These are phyloP conservation scores for Hylaeus volcanicus DNA, from an alignment of 1,140 invertebrate species.

Conservation along the genomic window DNA sequence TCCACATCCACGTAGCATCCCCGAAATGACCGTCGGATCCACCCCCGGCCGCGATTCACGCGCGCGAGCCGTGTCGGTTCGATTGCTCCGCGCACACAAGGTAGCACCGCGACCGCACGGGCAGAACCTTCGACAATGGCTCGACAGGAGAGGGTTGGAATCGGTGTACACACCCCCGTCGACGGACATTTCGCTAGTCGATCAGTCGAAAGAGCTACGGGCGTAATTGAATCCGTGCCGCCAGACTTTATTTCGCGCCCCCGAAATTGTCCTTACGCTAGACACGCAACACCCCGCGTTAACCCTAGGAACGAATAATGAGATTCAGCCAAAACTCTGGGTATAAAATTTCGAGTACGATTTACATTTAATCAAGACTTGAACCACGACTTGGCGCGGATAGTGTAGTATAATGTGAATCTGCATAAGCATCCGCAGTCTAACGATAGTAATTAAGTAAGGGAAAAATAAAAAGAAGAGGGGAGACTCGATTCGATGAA, in stretches of 20 bases:
- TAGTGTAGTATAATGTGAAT: too few relatives aligned
- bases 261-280: constrained; percentile 2
- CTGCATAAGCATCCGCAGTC: too few relatives aligned
- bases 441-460: too few relatives aligned
- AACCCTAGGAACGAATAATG: too few relatives aligned
- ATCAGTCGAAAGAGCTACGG: constrained; percentile 12
- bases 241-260: constrained; percentile 32
- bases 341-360: too few relatives aligned
- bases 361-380: too few relatives aligned
- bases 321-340: too few relatives aligned
- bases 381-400: too few relatives aligned
- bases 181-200: constrained; percentile 38
- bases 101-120: background rate
- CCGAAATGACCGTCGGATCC: background rate
- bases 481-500: too few relatives aligned
- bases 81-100: constrained; percentile 19
- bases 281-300: background rate
- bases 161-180: constrained; percentile 36
- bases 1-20: background rate
- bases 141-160: constrained; percentile 5
- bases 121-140: constrained; percentile 37
- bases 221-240: constrained; percentile 35
- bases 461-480: too few relatives aligned
- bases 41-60: constrained; percentile 2
- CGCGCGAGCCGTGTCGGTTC: constrained; percentile 19